Conservation (phyloP, 2,888 invertebrate genomes). For the Timandra comae region DNA sequence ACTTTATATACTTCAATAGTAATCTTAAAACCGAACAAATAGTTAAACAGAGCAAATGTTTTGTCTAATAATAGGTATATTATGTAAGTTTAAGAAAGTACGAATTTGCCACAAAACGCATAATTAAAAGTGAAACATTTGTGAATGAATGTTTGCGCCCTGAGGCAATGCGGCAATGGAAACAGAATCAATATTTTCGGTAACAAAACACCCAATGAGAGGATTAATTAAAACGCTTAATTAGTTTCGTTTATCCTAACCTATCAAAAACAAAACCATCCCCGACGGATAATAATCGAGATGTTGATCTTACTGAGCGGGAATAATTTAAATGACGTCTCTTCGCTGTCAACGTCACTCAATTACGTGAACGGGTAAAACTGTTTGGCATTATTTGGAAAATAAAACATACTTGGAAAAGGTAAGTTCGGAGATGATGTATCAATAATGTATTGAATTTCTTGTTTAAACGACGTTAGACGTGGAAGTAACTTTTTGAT, state of each 20-base stretch:
- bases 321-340: slow-evolving; percentile 8
- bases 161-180: slow-evolving; percentile 30
- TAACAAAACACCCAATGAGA: slow-evolving; percentile 62
- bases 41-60: too few relatives aligned
- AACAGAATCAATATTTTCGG: slow-evolving; percentile 60
- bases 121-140: slow-evolving; percentile 23
- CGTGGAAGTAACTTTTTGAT: too few relatives aligned
- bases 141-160: slow-evolving; percentile 35
- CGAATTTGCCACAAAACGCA: slow-evolving; percentile 2
- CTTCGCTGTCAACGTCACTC: slow-evolving; percentile 1
- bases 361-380: too few relatives aligned
- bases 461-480: too few relatives aligned
- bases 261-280: slow-evolving; percentile 60
- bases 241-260: slow-evolving; percentile 69
- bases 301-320: slow-evolving; percentile 30
- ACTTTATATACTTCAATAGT: too few relatives aligned
- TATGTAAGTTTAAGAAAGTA: too few relatives aligned
- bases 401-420: too few relatives aligned
- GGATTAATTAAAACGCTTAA: slow-evolving; percentile 71
- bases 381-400: too few relatives aligned
- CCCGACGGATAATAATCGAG: slow-evolving; percentile 50
- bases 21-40: too few relatives aligned
- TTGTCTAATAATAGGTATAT: too few relatives aligned
- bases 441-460: too few relatives aligned
- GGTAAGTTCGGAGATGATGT: too few relatives aligned